Conservation (phyloP, 2,888 invertebrate genomes). For the Tenodera sinensis region DNA sequence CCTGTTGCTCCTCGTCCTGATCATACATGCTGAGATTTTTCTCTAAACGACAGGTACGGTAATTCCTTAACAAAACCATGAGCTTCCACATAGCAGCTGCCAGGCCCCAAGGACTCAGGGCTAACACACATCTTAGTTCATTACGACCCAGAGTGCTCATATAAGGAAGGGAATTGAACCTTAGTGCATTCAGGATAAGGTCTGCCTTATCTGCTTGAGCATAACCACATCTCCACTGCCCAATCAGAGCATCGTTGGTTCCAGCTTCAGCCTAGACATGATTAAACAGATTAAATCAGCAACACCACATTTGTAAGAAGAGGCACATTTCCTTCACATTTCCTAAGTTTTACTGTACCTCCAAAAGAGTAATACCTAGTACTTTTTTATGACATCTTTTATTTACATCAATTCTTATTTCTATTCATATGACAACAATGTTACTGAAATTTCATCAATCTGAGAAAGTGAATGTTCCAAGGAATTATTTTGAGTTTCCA, state of each 20-base stretch:
- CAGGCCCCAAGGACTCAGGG: slow-evolving; percentile 31
- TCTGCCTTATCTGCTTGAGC: not conserved
- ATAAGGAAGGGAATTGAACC: not conserved
- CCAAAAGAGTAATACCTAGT: too few relatives aligned
- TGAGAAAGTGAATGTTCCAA: too few relatives aligned
- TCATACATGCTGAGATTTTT: not conserved
- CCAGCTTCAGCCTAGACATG: not conserved
- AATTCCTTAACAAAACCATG: slow-evolving; percentile 6
- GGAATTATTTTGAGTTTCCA: too few relatives aligned
- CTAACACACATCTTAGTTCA: slow-evolving; percentile 19
- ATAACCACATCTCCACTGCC: not conserved
- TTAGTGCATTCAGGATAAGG: not conserved
- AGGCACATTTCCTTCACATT: too few relatives aligned
- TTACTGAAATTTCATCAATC: too few relatives aligned
- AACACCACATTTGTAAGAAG: too few relatives aligned
- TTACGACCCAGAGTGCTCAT: not conserved
- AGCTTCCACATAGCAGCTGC: slow-evolving; percentile 28
- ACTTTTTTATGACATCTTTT: too few relatives aligned
- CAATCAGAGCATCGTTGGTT: not conserved
- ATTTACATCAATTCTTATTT: too few relatives aligned
- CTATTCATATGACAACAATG: too few relatives aligned
- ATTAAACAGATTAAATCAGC: not conserved
- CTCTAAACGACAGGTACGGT: slow-evolving; percentile 6
- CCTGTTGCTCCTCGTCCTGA: not conserved
- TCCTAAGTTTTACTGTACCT: too few relatives aligned